Percentiles rank a stretch among this genome's conserved stretches.
Conservation (phyloP, 2,888 invertebrate genomes). For the Brenthis daphne region DNA sequence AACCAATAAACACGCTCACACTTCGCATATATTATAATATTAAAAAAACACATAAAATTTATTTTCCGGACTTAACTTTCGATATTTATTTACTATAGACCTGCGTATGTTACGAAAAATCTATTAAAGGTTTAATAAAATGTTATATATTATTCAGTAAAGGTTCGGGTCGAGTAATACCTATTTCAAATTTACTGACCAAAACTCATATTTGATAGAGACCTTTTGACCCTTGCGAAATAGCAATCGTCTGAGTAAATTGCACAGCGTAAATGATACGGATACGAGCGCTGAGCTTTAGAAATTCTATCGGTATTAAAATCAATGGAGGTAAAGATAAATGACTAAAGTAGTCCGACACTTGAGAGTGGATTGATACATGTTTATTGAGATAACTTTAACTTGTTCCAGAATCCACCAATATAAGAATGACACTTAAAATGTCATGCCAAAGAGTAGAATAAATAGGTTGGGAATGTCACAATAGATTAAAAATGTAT, state of each 20-base stretch:
- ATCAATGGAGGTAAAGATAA: slow-evolving; percentile 22
- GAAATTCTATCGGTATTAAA: slow-evolving; percentile 31
- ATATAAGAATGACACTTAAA: slow-evolving; percentile 5
- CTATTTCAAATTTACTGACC: slow-evolving; percentile 42
- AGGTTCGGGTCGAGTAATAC: slow-evolving; percentile 35
- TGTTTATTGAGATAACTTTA: slow-evolving; percentile 14
- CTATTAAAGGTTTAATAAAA: slow-evolving; percentile 31
- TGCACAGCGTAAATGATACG: slow-evolving; percentile 38
- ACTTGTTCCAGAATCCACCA: not conserved
- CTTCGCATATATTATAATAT: not conserved
- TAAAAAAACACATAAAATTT: not conserved
- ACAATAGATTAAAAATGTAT: not conserved
- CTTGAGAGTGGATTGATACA: slow-evolving; percentile 18
- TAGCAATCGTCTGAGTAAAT: slow-evolving; percentile 40
- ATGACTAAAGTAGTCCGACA: slow-evolving; percentile 6
- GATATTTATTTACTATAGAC: not conserved
- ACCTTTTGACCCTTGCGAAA: slow-evolving; percentile 41
- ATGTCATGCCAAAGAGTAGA: not conserved
- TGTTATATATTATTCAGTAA: slow-evolving; percentile 32
- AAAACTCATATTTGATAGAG: slow-evolving; percentile 43
- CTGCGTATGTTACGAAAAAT: slow-evolving; percentile 15
- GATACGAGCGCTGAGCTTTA: slow-evolving; percentile 32
- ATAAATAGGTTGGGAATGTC: slow-evolving; percentile 1
- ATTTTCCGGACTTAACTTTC: not conserved
- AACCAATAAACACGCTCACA: no score